Base-by-base conservation (phyloP, 2,888 invertebrate species). In the Nysson spinosus region DNA sequence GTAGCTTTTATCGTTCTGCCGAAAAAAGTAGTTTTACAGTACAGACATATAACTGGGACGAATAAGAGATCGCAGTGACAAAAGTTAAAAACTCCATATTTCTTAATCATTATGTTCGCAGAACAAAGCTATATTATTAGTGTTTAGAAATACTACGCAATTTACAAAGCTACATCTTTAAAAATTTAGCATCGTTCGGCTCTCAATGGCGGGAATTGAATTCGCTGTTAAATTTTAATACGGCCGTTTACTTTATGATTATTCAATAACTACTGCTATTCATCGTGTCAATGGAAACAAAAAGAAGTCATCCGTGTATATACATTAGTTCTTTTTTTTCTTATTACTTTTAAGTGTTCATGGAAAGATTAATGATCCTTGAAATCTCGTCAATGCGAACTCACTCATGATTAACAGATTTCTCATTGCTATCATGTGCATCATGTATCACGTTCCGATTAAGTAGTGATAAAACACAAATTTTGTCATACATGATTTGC, bases 321-420 rank as follows among this genome's bases (percentile, higher is more conserved):
- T 43, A 60, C 49, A 63, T 57, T 20, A 49, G 2, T 12, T 56
- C 30, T 35, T 32, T 14, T 28, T n/a, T 4, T n/a, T 24, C 19
- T 19, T 34, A 56, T 44, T 44, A 44, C 37, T n/a, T n/a, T n/a
- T n/a, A n/a, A n/a, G n/a, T n/a, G n/a, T n/a, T 47, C 26, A 17
- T 16, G 40, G 32, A 58, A 22, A 26, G 22, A 44, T 44, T 20
- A 55, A 44, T 26, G 32, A 50, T 43, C 17, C 26, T 32, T 32
- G 17, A 37, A 61, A 54, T 75, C 75, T 71, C 75, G 72, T 77
- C 74, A 75, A 52, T 75, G 69, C 68, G 72, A 80, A 63, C 72
- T 72, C 69, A 65, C 60, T 72, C 50, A 30, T 30, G 30, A 28
- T 63, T 55, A 40, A 56, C 26, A 35, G 46, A 49, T 43, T 55